These are phyloP conservation scores for Physella acuta DNA, from an alignment of 1,140 invertebrate species.

Conservation along the genomic window DNA sequence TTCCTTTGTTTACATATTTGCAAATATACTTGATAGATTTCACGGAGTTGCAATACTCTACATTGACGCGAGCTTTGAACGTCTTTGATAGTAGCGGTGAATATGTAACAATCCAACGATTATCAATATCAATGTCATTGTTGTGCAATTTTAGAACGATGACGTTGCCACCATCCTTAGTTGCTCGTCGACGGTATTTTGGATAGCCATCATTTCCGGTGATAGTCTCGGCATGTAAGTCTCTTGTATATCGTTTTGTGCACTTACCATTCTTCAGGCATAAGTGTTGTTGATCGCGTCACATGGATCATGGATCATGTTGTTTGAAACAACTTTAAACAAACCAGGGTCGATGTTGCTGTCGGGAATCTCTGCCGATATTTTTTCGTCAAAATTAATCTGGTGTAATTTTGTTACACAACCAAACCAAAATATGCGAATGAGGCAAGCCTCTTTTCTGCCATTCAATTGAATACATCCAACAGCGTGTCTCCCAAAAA, in stretches of 20 bases:
- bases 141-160: no score
- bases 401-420: slow-evolving; percentile 32
- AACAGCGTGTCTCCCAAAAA: slow-evolving; percentile 3
- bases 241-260: not conserved
- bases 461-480: slow-evolving; percentile 60
- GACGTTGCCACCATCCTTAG: no score
- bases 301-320: slow-evolving; percentile 43
- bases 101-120: no score
- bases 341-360: slow-evolving; percentile 16
- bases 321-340: slow-evolving; percentile 25
- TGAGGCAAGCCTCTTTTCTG: slow-evolving; percentile 64
- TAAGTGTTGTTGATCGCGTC: slow-evolving; percentile 26
- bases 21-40: no score
- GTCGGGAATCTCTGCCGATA: slow-evolving; percentile 6
- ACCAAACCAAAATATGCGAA: slow-evolving; percentile 62
- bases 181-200: no score
- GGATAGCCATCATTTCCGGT: no score
- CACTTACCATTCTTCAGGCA: slow-evolving; percentile 40
- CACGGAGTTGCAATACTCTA: no score
- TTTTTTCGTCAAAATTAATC: not conserved
- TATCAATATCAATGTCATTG: no score
- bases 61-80: no score
- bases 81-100: no score
- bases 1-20: no score
- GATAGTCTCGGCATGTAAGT: no score